Evolutionary conservation across 1,140 invertebrate species (phyloP).

Genomic region (Lucilia sericata): DNA sequence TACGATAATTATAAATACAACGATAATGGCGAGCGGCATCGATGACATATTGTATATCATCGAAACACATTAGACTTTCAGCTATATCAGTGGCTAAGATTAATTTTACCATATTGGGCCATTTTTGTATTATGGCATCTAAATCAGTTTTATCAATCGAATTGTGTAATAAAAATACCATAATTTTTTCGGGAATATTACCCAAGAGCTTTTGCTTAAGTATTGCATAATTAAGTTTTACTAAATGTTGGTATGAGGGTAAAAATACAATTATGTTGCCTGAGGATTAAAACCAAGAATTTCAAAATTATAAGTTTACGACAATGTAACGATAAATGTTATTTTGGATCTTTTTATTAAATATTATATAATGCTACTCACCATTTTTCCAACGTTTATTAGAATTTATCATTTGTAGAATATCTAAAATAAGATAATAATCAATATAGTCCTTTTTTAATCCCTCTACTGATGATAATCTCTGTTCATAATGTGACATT

Average conservation of each 20-base stretch:
- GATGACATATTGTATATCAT: slow-evolving; percentile 58
- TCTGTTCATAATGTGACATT: slow-evolving; percentile 49
- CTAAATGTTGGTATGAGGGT: slow-evolving; percentile 58
- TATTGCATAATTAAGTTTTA: slow-evolving; percentile 60
- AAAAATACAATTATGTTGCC: slow-evolving; percentile 62
- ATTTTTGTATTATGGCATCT: not conserved
- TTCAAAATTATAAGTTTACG: too few relatives aligned
- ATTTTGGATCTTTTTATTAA: too few relatives aligned
- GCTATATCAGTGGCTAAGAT: slow-evolving; percentile 58
- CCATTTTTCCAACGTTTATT: slow-evolving; percentile 40
- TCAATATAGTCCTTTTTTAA: slow-evolving; percentile 52
- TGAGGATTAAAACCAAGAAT: slow-evolving; percentile 30
- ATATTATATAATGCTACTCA: too few relatives aligned
- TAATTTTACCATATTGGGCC: slow-evolving; percentile 49
- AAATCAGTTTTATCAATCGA: slow-evolving; percentile 45
- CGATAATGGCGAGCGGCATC: slow-evolving; percentile 53
- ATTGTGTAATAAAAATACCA: slow-evolving; percentile 54
- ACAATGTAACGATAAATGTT: too few relatives aligned
- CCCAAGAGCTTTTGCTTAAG: slow-evolving; percentile 56
- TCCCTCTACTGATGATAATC: slow-evolving; percentile 45
- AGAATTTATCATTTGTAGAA: slow-evolving; percentile 51
- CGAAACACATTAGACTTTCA: slow-evolving; percentile 52
- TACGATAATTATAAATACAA: slow-evolving; percentile 47
- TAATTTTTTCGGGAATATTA: slow-evolving; percentile 50
- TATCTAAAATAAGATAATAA: slow-evolving; percentile 55